A percentile compares a stretch with the other conserved stretches of the same genome.
These are phyloP conservation scores for Mionectes macconnelli DNA, from an alignment of 2,113 vertebrate genomes.

Conservation along the genomic window DNA sequence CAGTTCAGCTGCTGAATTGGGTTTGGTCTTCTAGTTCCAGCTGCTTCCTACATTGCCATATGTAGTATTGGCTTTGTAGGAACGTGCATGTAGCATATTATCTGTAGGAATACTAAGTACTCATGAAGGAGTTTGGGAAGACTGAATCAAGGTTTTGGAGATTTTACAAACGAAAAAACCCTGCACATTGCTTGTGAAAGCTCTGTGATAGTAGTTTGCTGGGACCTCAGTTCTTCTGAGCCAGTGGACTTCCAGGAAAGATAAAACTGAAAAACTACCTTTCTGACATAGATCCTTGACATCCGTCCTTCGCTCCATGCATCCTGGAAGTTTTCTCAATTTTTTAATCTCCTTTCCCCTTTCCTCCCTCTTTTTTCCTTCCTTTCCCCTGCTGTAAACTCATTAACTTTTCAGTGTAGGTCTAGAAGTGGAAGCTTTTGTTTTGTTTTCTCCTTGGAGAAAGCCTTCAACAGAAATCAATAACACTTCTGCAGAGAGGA, in stretches of 20 bases:
- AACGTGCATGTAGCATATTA: not conserved
- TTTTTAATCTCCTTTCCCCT: not conserved
- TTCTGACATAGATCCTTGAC: not conserved
- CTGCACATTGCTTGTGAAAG: not conserved
- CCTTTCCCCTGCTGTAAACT: not conserved
- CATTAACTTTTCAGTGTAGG: slow-evolving; percentile 7
- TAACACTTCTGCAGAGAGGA: not conserved
- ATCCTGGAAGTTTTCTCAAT: not conserved
- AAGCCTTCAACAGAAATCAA: slow-evolving; percentile 53
- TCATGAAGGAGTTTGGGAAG: not conserved
- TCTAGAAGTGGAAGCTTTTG: slow-evolving; percentile 24
- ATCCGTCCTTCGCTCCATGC: not conserved
- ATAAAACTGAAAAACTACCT: not conserved
- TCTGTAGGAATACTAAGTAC: not conserved
- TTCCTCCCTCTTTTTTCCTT: not conserved
- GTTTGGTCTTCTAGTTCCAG: not conserved
- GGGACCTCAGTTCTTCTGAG: not conserved
- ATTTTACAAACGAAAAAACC: not conserved
- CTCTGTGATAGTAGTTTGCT: not conserved
- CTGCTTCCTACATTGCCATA: not conserved
- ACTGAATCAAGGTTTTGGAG: not conserved
- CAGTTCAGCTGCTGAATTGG: not conserved
- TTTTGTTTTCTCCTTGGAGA: slow-evolving; percentile 36
- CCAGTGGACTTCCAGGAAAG: not conserved
- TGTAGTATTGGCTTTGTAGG: not conserved